Evolutionary conservation across 1,140 invertebrate species (phyloP).

Genomic region (Whitmania pigra): DNA sequence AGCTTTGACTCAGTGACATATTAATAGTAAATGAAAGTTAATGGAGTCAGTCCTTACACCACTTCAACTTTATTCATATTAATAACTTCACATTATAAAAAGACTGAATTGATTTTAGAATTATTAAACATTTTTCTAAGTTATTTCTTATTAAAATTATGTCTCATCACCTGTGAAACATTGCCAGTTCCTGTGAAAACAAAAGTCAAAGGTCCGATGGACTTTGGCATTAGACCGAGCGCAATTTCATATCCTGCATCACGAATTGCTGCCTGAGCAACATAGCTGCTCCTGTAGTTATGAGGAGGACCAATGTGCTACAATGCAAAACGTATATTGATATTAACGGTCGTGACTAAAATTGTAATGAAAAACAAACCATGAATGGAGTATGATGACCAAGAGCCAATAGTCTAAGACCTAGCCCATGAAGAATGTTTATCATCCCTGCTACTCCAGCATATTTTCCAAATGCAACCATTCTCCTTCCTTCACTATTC

Average conservation of each 20-base stretch:
- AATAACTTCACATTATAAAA: no score
- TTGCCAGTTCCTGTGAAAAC: slow-evolving; percentile 86
- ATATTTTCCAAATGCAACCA: slow-evolving; percentile 97
- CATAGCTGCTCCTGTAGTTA: slow-evolving; percentile 91
- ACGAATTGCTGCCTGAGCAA: slow-evolving; percentile 87
- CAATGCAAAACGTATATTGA: neutral
- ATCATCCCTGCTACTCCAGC: slow-evolving; percentile 97
- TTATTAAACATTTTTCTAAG: no score
- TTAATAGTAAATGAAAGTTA: neutral
- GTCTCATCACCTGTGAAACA: slow-evolving; percentile 46
- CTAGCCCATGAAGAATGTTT: slow-evolving; percentile 92
- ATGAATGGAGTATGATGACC: slow-evolving; percentile 99
- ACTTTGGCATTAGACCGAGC: slow-evolving; percentile 90
- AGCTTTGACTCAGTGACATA: neutral
- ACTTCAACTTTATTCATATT: no score
- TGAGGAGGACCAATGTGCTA: slow-evolving; percentile 93
- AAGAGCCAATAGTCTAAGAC: slow-evolving; percentile 76
- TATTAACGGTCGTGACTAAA: neutral
- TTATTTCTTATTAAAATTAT: slow-evolving; percentile 9
- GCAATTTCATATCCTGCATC: slow-evolving; percentile 97
- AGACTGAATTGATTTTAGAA: no score
- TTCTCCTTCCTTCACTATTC: slow-evolving; percentile 66
- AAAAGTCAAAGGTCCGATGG: slow-evolving; percentile 90
- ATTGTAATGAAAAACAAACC: slow-evolving; percentile 47
- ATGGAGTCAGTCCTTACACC: no score